A percentile compares a stretch with the other conserved stretches of the same genome.
Conservation (phyloP, 2,888 invertebrate species). For the Deilephila elpenor region DNA sequence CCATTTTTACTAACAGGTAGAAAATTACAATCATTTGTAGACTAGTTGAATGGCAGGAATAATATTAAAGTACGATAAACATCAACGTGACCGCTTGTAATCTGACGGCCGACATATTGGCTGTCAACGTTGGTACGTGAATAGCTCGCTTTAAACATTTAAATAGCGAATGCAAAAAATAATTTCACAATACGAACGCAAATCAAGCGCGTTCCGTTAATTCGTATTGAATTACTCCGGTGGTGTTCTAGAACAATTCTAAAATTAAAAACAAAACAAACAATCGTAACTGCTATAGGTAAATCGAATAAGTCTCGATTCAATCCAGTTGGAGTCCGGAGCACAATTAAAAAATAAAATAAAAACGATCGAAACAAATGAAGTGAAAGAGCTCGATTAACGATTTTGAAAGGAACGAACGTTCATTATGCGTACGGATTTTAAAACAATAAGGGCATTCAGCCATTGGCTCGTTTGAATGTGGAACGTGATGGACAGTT, state of each 20-base stretch:
- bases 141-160: conserved; percentile 33
- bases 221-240: conserved; percentile 81
- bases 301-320: conserved; percentile 68
- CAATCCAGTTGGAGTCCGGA: conserved; percentile 62
- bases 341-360: conserved; percentile 50
- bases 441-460: conserved; percentile 81
- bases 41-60: neutral
- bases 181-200: conserved; percentile 46
- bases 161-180: conserved; percentile 31
- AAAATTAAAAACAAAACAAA: conserved; percentile 45
- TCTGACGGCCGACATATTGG: neutral
- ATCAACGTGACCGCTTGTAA: conserved; percentile 2
- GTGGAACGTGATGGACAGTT: conserved; percentile 77
- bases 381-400: conserved; percentile 81
- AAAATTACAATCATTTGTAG: neutral
- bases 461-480: conserved; percentile 75
- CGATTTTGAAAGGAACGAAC: conserved; percentile 69
- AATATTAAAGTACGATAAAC: neutral
- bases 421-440: conserved; percentile 75
- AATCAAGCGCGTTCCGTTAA: conserved; percentile 75
- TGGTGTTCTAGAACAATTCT: conserved; percentile 67
- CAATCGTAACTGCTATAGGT: conserved; percentile 28
- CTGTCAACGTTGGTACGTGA: conserved; percentile 12
- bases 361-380: conserved; percentile 72
- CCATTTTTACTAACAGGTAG: neutral